Evolutionary conservation across 92 coral and sea anemone species (phyloP).

Genomic region (Zoanthus solanderi): DNA sequence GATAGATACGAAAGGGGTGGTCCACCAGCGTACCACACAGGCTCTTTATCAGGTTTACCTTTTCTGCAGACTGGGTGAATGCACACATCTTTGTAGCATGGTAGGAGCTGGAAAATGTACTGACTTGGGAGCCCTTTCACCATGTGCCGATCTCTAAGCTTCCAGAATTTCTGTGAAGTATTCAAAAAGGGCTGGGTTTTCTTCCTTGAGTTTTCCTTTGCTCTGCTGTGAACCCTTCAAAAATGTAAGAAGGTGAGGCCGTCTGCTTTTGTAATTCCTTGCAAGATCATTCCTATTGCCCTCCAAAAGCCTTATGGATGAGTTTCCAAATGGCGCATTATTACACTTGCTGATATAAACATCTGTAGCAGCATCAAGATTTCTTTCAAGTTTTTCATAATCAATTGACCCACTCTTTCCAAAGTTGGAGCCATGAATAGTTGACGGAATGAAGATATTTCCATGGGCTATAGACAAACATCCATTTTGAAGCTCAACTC

Average conservation of each 20-base stretch:
- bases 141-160: conserved; percentile 17
- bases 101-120: conserved; percentile 17
- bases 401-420: conserved; percentile 42
- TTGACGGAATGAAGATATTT: conserved; percentile 56
- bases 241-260: not conserved
- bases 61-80: not conserved
- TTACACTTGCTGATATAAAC: conserved; percentile 2
- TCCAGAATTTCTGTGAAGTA: conserved; percentile 11
- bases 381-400: conserved; percentile 40
- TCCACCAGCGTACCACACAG: not conserved
- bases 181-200: conserved; percentile 11
- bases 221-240: not conserved
- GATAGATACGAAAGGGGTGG: conserved; percentile 10
- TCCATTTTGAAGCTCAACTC: conserved; percentile 68
- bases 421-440: conserved; percentile 61
- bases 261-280: not conserved
- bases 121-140: conserved; percentile 9
- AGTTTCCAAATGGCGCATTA: conserved; percentile 14
- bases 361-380: conserved; percentile 37
- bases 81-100: conserved; percentile 4
- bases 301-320: not conserved
- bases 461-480: conserved; percentile 47
- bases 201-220: not conserved
- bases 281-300: conserved; percentile 1
- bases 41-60: conserved; percentile 1